Conservation (phyloP, 2,888 invertebrate genomes). For the Mythimna pallens region DNA sequence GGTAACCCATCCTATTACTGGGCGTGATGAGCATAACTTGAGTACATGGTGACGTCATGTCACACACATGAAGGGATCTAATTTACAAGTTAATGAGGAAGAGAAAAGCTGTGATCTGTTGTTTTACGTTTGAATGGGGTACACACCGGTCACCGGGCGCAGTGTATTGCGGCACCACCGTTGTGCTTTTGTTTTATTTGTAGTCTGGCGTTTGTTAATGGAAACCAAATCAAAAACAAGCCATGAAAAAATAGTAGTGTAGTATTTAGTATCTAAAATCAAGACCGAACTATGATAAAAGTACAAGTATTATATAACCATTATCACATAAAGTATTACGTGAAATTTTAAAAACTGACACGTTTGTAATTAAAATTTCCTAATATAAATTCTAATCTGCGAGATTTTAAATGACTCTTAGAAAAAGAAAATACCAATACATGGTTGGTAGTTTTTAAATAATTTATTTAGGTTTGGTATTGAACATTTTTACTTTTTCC, state of each 20-base stretch:
- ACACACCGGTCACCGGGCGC: not conserved
- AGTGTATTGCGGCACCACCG: not conserved
- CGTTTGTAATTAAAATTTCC: not conserved
- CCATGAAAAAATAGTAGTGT: not conserved
- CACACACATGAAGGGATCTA: slow-evolving; percentile 39
- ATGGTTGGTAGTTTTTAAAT: not conserved
- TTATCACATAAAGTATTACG: not conserved
- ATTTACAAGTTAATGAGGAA: slow-evolving; percentile 54
- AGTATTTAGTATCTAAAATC: no score
- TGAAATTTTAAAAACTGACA: not conserved
- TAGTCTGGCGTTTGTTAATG: slow-evolving; percentile 1
- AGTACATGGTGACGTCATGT: slow-evolving; percentile 43
- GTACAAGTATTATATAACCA: no score
- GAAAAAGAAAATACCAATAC: not conserved
- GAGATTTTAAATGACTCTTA: not conserved
- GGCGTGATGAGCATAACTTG: slow-evolving; percentile 30
- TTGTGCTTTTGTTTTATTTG: slow-evolving; percentile 33
- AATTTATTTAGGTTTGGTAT: not conserved
- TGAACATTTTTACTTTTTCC: not conserved
- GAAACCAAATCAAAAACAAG: slow-evolving; percentile 8
- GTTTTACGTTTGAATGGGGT: slow-evolving; percentile 28
- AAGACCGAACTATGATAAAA: no score
- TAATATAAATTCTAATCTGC: not conserved
- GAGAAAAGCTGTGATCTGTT: slow-evolving; percentile 37
- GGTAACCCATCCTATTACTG: slow-evolving; percentile 32